Percentiles rank a stretch among this genome's conserved stretches.
These are phyloP conservation scores for Bubo scandiacus DNA, from an alignment of 2,113 vertebrate species.

Conservation along the genomic window DNA sequence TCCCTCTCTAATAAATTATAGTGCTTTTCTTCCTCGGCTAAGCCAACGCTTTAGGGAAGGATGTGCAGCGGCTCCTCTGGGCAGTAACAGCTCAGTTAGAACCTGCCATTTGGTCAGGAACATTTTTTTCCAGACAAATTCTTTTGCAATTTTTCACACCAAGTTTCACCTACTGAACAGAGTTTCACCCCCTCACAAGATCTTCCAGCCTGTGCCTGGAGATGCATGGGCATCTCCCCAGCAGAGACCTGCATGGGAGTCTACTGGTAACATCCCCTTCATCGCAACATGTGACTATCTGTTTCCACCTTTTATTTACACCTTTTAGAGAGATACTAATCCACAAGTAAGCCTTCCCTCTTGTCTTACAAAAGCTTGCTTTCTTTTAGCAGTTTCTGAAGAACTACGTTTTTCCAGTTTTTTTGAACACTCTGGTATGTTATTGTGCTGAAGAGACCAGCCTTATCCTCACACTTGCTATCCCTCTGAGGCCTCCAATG, in stretches of 20 bases:
- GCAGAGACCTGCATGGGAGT: neutral
- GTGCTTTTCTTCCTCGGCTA: neutral
- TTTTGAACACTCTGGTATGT: neutral
- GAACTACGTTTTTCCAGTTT: neutral
- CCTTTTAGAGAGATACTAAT: neutral
- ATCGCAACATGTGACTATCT: neutral
- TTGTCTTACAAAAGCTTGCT: neutral
- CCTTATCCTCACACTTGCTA: neutral
- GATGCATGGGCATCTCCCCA: neutral
- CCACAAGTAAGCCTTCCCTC: neutral
- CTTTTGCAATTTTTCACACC: neutral
- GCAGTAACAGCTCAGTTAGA: neutral
- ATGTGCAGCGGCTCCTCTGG: neutral
- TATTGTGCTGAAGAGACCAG: neutral
- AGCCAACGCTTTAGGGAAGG: neutral
- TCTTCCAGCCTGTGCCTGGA: neutral
- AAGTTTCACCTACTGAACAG: neutral
- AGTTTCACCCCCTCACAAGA: neutral
- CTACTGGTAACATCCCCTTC: neutral
- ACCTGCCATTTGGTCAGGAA: neutral
- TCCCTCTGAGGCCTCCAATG: neutral
- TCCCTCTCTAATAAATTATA: neutral
- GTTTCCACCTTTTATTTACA: neutral
- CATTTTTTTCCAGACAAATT: neutral
- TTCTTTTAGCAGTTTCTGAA: neutral